These are phyloP conservation scores for Hippoglossus hippoglossus DNA, from an alignment of 2,797 vertebrate genomes.

Conservation along the genomic window DNA sequence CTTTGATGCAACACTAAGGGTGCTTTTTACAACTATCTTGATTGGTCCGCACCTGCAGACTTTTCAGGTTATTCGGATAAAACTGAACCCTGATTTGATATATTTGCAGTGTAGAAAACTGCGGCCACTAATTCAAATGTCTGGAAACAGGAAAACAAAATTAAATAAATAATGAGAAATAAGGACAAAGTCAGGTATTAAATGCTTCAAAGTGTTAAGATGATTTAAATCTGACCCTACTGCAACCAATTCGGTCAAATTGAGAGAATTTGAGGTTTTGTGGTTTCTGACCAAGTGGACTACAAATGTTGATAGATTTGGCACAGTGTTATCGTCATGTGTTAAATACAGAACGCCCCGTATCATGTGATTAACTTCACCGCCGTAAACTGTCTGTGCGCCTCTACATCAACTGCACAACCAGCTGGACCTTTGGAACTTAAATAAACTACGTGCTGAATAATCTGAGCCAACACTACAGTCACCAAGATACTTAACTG, in stretches of 20 bases:
- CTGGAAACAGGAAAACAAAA: no score
- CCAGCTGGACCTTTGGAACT: conserved; percentile 65
- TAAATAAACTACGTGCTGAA: conserved; percentile 54
- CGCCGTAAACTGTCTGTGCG: not conserved
- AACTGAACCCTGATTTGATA: no score
- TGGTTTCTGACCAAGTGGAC: not conserved
- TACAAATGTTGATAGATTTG: conserved; percentile 4
- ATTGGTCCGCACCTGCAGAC: no score
- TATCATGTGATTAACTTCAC: conserved; percentile 27
- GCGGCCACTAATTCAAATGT: no score
- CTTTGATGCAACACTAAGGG: no score
- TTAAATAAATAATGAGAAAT: no score
- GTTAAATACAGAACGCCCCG: not conserved
- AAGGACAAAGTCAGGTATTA: no score
- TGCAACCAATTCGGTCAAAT: not conserved
- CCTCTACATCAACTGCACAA: conserved; percentile 27
- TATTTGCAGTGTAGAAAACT: no score
- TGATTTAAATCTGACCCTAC: no score
- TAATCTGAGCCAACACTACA: conserved; percentile 18
- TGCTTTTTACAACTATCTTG: no score
- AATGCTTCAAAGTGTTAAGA: no score
- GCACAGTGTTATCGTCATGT: not conserved
- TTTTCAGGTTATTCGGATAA: no score
- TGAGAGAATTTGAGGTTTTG: not conserved
- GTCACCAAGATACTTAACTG: conserved; percentile 15